Evolutionary conservation across 2,113 vertebrate genomes (phyloP).

Genomic region (Addax nasomaculatus): DNA sequence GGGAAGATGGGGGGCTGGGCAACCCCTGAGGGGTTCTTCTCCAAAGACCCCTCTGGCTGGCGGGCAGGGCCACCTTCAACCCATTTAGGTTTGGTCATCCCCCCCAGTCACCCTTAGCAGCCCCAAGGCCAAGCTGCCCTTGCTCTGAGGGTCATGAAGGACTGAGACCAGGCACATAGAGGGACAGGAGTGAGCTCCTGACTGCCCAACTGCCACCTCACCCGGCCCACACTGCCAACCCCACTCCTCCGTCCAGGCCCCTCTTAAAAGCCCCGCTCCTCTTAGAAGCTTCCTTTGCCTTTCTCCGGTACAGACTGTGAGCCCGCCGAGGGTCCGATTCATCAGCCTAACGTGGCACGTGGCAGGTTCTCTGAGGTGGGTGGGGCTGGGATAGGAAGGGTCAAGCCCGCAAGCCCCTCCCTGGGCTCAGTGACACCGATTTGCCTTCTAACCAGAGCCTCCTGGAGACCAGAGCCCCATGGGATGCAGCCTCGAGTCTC

Average conservation of each 20-base stretch:
- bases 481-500: neutral
- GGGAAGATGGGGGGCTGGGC: neutral
- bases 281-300: neutral
- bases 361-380: neutral
- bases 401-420: neutral
- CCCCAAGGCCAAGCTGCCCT: neutral
- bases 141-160: neutral
- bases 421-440: too few species aligned
- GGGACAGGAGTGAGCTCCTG: neutral
- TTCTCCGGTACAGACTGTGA: neutral
- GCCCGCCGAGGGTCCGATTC: neutral
- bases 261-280: neutral
- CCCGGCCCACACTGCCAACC: accelerated
- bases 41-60: neutral
- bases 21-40: neutral
- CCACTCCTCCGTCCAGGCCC: neutral
- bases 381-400: neutral
- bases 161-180: neutral
- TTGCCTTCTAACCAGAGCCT: neutral
- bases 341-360: neutral
- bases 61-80: neutral
- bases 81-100: neutral
- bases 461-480: neutral
- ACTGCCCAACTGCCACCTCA: neutral
- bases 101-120: neutral